phyloP scores from a whole-genome alignment of 2,888 invertebrate genomes.

The Scaptomyza parva region DNA sequence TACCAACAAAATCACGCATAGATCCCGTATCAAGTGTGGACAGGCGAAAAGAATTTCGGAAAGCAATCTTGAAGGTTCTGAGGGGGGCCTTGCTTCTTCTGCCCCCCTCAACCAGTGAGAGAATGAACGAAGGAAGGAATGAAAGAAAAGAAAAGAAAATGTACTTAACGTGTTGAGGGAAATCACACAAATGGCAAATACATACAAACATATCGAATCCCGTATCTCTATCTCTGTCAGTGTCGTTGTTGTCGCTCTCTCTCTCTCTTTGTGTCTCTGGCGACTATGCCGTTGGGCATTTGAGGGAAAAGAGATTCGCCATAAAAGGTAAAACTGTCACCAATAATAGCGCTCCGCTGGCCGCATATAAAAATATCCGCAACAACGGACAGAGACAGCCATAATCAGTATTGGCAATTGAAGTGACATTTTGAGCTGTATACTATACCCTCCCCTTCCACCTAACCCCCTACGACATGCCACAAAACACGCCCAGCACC shows the following conservation, averaged over 20 bases:
- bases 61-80: constrained; percentile 54
- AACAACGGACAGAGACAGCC: constrained; percentile 42
- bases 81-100: constrained; percentile 7
- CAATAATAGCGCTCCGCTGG: constrained; percentile 73
- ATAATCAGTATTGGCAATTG: constrained; percentile 82
- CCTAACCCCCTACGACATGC: too few species aligned
- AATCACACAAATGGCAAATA: constrained; percentile 63
- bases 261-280: constrained; percentile 7
- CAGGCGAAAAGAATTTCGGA: constrained; percentile 57
- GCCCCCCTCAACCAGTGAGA: not conserved
- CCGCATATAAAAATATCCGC: constrained; percentile 69
- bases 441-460: not conserved
- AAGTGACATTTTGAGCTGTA: constrained; percentile 72
- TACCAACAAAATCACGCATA: constrained; percentile 69
- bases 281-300: constrained; percentile 51
- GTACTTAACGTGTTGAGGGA: constrained; percentile 57
- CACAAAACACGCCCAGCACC: not conserved
- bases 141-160: constrained; percentile 21
- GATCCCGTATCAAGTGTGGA: constrained; percentile 59
- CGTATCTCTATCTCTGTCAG: not conserved
- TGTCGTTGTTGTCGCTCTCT: not conserved
- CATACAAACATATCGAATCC: constrained; percentile 2
- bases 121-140: not conserved
- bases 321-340: constrained; percentile 77
- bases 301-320: constrained; percentile 55